Evolutionary conservation across 1,140 invertebrate genomes (phyloP), one percentile per base, ranked within the genome.

Genomic region (Drepana arcuata): DNA sequence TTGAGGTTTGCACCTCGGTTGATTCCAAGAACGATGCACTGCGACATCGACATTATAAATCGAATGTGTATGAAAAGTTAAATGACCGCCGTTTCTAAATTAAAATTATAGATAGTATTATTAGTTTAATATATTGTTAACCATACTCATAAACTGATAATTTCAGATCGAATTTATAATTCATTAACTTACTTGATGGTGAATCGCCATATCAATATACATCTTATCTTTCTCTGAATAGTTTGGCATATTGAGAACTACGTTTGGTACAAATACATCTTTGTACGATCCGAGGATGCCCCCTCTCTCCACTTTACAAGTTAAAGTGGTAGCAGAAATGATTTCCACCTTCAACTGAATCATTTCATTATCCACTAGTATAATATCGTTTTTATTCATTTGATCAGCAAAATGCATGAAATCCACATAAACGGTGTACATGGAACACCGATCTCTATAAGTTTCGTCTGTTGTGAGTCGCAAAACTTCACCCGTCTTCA

Each of bases 331-430:
- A 2, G 77, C 61, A 1, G 83, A 83, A 45, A 84, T 77, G 85
- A 91, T 87, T 48, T 91, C 86, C 56, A 93, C 93, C 56, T 90
- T 84, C 2, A 96, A 74, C 18, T 88, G 90, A 33, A 96, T 91
- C 0, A 91, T 84, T 18, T 92, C 93, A 77, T 95, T 92, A 72
- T 95, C 93, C 25, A 96, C 84, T 49, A 87, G 89, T 28, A 95
- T 82, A 15, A 83, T 73, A 45, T 89, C 89, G 2, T 88, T 90
- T 34, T 86, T 84, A 14, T 85, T 84, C 5, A 95, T 77, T 15
- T 94, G 89, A 51, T 93, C 91, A 5, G 87, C 86, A 36, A 95
- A 92, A 55, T 94, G 92, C 49, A 89, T 87, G 57, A 95, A 95
- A 68, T 96, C 93, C 0, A 95, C 75, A 63, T 89, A 95, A 2